These are phyloP conservation scores for Reticulitermes speratus DNA, from an alignment of 1,140 invertebrate genomes.

Conservation along the genomic window DNA sequence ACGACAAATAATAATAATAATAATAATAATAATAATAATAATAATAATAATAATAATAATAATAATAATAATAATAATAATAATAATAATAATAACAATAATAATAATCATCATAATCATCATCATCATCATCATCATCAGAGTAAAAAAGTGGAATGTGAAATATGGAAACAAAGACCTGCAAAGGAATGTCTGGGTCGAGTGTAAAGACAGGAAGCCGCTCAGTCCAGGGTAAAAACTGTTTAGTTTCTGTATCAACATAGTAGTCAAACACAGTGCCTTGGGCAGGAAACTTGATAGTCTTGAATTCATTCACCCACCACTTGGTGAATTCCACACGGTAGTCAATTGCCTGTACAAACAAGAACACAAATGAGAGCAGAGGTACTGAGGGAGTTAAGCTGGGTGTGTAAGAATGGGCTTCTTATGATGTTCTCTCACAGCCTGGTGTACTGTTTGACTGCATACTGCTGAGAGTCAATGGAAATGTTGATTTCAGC, in stretches of 20 bases:
- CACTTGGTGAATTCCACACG: conserved; percentile 92
- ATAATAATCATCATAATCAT: too few species aligned
- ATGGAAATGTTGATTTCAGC: too few species aligned
- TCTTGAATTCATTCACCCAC: conserved; percentile 96
- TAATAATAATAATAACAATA: too few species aligned
- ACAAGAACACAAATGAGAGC: conserved; percentile 25
- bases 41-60: too few species aligned
- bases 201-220: conserved; percentile 86
- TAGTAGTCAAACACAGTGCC: conserved; percentile 96
- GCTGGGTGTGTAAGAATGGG: too few species aligned
- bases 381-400: background rate
- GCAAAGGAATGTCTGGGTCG: conserved; percentile 87
- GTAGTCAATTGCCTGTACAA: conserved; percentile 61
- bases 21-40: too few species aligned
- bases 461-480: too few species aligned
- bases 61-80: too few species aligned
- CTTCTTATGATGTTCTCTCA: conserved; percentile 5
- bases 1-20: too few species aligned
- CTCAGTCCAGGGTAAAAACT: conserved; percentile 87
- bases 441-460: too few species aligned
- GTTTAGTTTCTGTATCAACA: conserved; percentile 86
- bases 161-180: conserved; percentile 53
- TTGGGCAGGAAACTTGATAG: conserved; percentile 84
- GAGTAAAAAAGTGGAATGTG: background rate
- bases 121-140: too few species aligned